A percentile compares a stretch with the other conserved stretches of the same genome.
Conservation (phyloP, 2,888 invertebrate species). For the Athalia circularis region DNA sequence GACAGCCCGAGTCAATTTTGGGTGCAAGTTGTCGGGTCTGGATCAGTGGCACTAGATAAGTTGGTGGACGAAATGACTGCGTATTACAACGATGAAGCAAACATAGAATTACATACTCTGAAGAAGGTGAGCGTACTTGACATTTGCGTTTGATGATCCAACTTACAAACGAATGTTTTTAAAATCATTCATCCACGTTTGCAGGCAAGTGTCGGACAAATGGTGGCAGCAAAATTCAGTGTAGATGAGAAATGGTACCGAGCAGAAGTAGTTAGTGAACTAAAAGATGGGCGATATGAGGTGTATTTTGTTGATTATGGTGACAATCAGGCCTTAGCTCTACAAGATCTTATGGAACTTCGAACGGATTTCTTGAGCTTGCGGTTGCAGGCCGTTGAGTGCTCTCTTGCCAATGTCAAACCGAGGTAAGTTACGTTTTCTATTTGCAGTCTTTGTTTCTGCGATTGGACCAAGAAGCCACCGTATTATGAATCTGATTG, state of each 20-base stretch:
- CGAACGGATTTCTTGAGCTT: conserved; percentile 85
- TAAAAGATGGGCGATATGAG: conserved; percentile 79
- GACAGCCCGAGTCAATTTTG: conserved; percentile 88
- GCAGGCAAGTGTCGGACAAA: conserved; percentile 82
- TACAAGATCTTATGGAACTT: conserved; percentile 82
- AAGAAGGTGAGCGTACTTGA: conserved; percentile 64
- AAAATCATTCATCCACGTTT: conserved; percentile 43
- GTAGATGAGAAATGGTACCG: conserved; percentile 90
- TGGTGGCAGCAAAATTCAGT: conserved; percentile 90
- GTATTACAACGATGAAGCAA: conserved; percentile 83
- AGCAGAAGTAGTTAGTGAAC: conserved; percentile 82
- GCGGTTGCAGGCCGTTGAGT: conserved; percentile 91
- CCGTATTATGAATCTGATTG: no score
- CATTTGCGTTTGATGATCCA: neutral
- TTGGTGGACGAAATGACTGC: conserved; percentile 89
- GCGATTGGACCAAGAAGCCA: neutral
- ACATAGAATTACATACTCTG: conserved; percentile 78
- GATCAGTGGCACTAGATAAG: conserved; percentile 85
- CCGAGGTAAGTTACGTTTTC: conserved; percentile 73
- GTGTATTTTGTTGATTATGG: conserved; percentile 93
- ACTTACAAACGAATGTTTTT: conserved; percentile 4
- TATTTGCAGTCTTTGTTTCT: neutral
- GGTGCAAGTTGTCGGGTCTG: conserved; percentile 88
- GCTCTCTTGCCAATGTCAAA: conserved; percentile 85
- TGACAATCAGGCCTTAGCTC: conserved; percentile 83